Conservation (phyloP, 1,140 invertebrate species). For the Daktulosphaira vitifoliae region DNA sequence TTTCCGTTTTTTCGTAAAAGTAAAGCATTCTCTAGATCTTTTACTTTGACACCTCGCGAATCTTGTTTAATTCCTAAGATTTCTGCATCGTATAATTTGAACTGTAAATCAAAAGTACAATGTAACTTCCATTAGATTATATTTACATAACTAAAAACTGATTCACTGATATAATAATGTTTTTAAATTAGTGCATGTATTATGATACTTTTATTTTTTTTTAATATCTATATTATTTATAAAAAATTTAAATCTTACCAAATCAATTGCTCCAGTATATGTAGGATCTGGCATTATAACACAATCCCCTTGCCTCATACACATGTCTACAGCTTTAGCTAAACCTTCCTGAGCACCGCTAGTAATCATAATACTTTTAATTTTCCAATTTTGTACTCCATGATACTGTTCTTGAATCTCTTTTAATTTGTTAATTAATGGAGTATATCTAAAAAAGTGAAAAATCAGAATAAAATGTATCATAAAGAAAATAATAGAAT, state of each 20-base stretch:
- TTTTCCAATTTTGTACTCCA: constrained; percentile 54
- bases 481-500: too few relatives aligned
- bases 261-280: constrained; percentile 59
- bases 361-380: constrained; percentile 56
- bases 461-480: too few relatives aligned
- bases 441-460: constrained; percentile 46
- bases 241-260: constrained; percentile 60
- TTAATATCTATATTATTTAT: too few relatives aligned
- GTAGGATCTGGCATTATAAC: constrained; percentile 59
- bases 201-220: too few relatives aligned
- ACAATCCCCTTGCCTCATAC: constrained; percentile 56
- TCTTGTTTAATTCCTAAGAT: constrained; percentile 18
- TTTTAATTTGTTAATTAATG: constrained; percentile 54
- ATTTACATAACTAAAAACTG: background rate
- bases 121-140: background rate
- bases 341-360: constrained; percentile 68
- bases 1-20: constrained; percentile 1
- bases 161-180: too few relatives aligned
- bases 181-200: too few relatives aligned
- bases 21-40: constrained; percentile 9
- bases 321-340: constrained; percentile 60
- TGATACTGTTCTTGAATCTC: constrained; percentile 57
- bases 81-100: background rate
- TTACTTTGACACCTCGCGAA: background rate
- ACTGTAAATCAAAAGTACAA: constrained; percentile 12